Evolutionary conservation across 2,888 invertebrate genomes (phyloP).

Genomic region (Micoletzkya japonica): DNA sequence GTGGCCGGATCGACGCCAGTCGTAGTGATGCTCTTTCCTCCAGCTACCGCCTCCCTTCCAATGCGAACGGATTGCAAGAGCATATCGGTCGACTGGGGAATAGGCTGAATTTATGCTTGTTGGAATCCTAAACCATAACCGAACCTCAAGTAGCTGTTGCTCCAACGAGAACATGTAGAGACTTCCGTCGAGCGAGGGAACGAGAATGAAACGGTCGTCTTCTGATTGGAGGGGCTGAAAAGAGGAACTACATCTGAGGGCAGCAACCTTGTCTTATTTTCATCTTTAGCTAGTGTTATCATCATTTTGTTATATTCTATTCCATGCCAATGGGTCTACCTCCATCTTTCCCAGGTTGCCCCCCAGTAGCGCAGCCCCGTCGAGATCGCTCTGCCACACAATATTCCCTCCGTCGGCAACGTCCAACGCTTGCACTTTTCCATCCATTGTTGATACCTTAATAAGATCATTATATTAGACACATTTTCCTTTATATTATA

Average conservation of each 20-base stretch:
- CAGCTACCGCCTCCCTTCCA: constrained; percentile 69
- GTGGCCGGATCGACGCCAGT: constrained; percentile 81
- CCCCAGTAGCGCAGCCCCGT: constrained; percentile 33
- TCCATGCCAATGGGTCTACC: constrained; percentile 23
- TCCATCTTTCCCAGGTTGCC: constrained; percentile 38
- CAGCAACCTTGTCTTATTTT: too few species aligned
- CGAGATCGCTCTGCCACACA: constrained; percentile 36
- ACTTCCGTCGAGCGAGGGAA: constrained; percentile 88
- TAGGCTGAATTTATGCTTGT: constrained; percentile 70
- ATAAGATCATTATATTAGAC: neutral
- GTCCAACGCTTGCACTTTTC: constrained; percentile 44
- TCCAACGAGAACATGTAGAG: constrained; percentile 74
- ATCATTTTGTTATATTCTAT: too few species aligned
- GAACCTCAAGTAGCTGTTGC: constrained; percentile 8
- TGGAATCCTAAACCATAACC: neutral
- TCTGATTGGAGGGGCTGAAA: constrained; percentile 33
- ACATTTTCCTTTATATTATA: neutral
- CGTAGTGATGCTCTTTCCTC: constrained; percentile 83
- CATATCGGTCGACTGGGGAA: constrained; percentile 84
- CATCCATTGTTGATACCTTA: constrained; percentile 46
- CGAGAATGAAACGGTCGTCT: constrained; percentile 71
- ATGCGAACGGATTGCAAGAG: constrained; percentile 80
- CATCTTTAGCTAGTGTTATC: too few species aligned
- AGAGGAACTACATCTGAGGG: neutral
- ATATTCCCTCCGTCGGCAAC: constrained; percentile 31